These are phyloP conservation scores for Brenthis ino DNA, from an alignment of 2,888 invertebrate species.

Conservation along the genomic window DNA sequence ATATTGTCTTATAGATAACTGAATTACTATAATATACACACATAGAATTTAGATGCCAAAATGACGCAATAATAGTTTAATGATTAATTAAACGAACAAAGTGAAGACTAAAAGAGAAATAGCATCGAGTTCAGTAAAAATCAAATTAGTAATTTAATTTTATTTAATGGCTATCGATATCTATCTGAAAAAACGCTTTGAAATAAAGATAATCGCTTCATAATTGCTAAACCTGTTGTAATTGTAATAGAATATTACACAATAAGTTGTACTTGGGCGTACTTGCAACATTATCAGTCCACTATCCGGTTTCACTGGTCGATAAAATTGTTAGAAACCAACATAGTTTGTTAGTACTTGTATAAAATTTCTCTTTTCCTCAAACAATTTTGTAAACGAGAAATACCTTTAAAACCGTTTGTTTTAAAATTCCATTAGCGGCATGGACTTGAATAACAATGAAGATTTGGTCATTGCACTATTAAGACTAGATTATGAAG, in stretches of 20 bases:
- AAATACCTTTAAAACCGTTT: neutral
- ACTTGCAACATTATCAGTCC: slow-evolving; percentile 25
- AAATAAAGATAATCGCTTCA: slow-evolving; percentile 8
- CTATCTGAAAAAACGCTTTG: slow-evolving; percentile 14
- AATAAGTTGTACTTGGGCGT: slow-evolving; percentile 30
- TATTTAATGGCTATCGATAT: neutral
- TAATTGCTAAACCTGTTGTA: slow-evolving; percentile 17
- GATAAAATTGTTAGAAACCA: slow-evolving; percentile 7
- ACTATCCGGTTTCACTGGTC: slow-evolving; percentile 10
- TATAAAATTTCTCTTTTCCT: neutral
- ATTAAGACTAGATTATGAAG: slow-evolving; percentile 23
- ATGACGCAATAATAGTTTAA: too few species aligned
- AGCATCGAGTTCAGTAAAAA: neutral
- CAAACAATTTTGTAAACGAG: too few species aligned
- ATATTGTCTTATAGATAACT: too few species aligned
- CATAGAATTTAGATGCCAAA: too few species aligned
- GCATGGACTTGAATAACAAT: slow-evolving; percentile 20
- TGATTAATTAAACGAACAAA: too few species aligned
- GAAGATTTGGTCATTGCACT: slow-evolving; percentile 28
- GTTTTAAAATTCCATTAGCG: slow-evolving; percentile 7
- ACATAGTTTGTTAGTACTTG: neutral
- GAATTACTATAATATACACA: too few species aligned
- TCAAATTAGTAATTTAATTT: too few species aligned
- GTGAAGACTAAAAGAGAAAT: neutral
- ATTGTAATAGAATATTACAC: slow-evolving; percentile 29